phyloP scores from a whole-genome alignment of 2,113 vertebrate species.

The Callaeas wilsoni region DNA sequence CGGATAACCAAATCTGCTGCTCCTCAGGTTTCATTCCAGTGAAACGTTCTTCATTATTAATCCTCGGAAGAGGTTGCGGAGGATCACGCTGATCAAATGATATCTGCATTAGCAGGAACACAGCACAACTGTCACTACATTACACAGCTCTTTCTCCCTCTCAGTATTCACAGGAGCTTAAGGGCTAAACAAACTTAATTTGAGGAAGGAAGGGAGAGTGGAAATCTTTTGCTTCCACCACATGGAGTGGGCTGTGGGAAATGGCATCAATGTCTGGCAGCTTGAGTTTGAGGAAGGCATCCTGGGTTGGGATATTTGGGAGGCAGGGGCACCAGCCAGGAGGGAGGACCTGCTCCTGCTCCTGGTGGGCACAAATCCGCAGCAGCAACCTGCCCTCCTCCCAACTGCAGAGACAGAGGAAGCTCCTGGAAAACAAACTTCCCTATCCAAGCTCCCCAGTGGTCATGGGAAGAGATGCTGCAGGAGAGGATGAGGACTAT shows the following conservation, averaged over 20 bases:
- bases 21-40: not conserved
- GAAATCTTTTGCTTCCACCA: not conserved
- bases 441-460: not conserved
- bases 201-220: not conserved
- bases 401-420: not conserved
- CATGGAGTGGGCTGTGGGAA: not conserved
- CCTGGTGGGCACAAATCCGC: not conserved
- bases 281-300: not conserved
- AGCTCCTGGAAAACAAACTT: not conserved
- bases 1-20: not conserved
- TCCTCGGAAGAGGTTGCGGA: not conserved
- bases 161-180: constrained; percentile 7
- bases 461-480: not conserved
- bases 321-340: not conserved
- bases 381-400: not conserved
- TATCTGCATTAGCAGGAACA: constrained; percentile 1
- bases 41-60: not conserved
- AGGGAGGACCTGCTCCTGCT: not conserved
- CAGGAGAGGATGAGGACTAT: not conserved
- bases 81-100: constrained; percentile 8
- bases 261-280: not conserved
- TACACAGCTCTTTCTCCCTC: not conserved
- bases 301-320: not conserved
- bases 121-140: not conserved
- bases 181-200: constrained; percentile 35